Conservation (phyloP, 1,140 invertebrate species). For the Drosophila nannoptera region DNA sequence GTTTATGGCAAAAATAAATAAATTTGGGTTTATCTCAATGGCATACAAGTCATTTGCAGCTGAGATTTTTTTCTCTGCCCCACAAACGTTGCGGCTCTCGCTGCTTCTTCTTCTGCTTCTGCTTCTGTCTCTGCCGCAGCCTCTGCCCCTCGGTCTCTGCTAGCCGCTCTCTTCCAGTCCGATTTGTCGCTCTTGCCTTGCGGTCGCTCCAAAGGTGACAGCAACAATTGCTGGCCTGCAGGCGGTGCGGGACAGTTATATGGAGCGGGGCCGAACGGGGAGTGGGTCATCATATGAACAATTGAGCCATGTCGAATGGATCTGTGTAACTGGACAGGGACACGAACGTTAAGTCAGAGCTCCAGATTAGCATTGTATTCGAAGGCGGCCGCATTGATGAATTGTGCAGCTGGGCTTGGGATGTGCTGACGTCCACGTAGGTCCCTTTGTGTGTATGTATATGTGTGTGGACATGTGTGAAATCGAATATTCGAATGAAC, state of each 20-base stretch:
- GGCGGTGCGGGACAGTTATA: too few species aligned
- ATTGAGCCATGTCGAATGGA: slow-evolving; percentile 57
- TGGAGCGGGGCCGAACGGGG: background rate
- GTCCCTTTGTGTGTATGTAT: background rate
- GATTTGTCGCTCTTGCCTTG: slow-evolving; percentile 12
- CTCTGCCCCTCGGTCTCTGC: too few species aligned
- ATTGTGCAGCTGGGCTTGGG: slow-evolving; percentile 15
- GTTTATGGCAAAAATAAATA: slow-evolving; percentile 77
- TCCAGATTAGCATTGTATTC: slow-evolving; percentile 53
- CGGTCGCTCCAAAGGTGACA: slow-evolving; percentile 21
- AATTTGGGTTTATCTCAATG: slow-evolving; percentile 76
- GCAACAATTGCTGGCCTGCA: background rate
- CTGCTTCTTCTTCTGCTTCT: background rate
- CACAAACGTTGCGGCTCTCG: background rate
- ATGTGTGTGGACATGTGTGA: background rate
- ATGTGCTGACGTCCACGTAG: background rate
- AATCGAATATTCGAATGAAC: too few species aligned
- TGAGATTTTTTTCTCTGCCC: slow-evolving; percentile 63
- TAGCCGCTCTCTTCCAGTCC: background rate
- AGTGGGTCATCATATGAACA: slow-evolving; percentile 51
- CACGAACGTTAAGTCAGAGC: slow-evolving; percentile 22
- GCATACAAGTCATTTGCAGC: slow-evolving; percentile 76
- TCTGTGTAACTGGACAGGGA: slow-evolving; percentile 56
- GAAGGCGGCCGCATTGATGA: slow-evolving; percentile 21
- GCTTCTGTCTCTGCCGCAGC: too few species aligned